A percentile compares a stretch with the other conserved stretches of the same genome.
These are phyloP conservation scores for Scaptomyza hsui DNA, from an alignment of 1,140 invertebrate species.

Conservation along the genomic window DNA sequence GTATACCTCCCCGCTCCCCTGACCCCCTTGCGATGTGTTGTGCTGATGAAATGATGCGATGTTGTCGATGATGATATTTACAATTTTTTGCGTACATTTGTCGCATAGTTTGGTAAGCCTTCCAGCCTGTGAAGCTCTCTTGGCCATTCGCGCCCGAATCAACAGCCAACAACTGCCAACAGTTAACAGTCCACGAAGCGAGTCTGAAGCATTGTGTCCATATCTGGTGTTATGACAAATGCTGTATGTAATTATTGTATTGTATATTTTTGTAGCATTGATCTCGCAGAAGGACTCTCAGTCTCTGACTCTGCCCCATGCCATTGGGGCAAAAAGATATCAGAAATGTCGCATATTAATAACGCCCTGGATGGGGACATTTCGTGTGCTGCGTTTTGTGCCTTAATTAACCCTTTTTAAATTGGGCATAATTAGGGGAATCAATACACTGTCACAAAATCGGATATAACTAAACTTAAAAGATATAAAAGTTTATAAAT, in stretches of 20 bases:
- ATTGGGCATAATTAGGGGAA: conserved; percentile 80
- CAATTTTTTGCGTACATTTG: conserved; percentile 76
- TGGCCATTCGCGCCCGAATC: conserved; percentile 52
- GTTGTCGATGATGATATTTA: conserved; percentile 74
- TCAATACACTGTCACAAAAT: conserved; percentile 56
- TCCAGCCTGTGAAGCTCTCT: conserved; percentile 29
- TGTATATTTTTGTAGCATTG: conserved; percentile 45
- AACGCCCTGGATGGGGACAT: conserved; percentile 59
- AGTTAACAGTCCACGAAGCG: conserved; percentile 8
- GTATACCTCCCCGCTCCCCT: not conserved
- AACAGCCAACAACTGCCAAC: conserved; percentile 41
- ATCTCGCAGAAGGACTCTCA: conserved; percentile 36
- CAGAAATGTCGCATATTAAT: conserved; percentile 83
- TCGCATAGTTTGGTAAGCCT: conserved; percentile 65
- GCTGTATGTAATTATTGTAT: conserved; percentile 83
- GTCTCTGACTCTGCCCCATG: conserved; percentile 1
- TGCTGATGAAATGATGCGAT: conserved; percentile 22
- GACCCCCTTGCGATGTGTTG: not conserved
- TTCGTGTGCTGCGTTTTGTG: conserved; percentile 69
- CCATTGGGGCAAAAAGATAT: conserved; percentile 70
- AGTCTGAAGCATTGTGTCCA: conserved; percentile 60
- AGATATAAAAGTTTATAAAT: no score
- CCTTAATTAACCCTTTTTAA: conserved; percentile 84
- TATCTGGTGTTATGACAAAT: conserved; percentile 84
- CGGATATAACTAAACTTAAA: no score